Percentiles rank a stretch among this genome's conserved stretches.
Conservation (phyloP, 2,888 invertebrate genomes). For the Dascillus cervinus region DNA sequence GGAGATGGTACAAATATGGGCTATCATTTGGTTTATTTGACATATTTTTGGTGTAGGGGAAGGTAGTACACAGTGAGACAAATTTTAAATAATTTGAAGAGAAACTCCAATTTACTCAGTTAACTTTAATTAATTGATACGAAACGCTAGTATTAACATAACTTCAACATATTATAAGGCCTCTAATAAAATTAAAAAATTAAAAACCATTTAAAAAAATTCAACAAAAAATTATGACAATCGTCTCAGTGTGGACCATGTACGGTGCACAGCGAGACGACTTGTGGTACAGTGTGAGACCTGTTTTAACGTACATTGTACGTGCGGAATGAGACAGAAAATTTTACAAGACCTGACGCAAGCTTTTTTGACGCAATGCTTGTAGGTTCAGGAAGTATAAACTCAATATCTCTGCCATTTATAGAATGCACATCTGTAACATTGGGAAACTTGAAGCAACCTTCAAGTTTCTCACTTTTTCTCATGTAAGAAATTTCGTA, state of each 20-base stretch:
- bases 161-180: too few relatives aligned
- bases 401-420: slow-evolving; percentile 6
- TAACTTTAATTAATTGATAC: too few relatives aligned
- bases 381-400: slow-evolving; percentile 11
- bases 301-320: slow-evolving; percentile 12
- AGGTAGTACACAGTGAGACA: too few relatives aligned
- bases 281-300: slow-evolving; percentile 4
- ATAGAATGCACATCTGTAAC: slow-evolving; percentile 10
- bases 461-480: slow-evolving; percentile 12
- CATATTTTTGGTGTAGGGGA: too few relatives aligned
- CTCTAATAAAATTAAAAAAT: slow-evolving; percentile 1
- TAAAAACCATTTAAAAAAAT: slow-evolving; percentile 3
- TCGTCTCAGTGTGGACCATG: too few relatives aligned
- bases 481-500: slow-evolving; percentile 11
- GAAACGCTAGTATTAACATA: too few relatives aligned
- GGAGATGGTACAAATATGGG: too few relatives aligned
- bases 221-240: too few relatives aligned
- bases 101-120: too few relatives aligned
- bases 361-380: slow-evolving; percentile 8
- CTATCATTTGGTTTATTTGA: too few relatives aligned
- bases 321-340: slow-evolving; percentile 9
- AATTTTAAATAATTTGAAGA: too few relatives aligned
- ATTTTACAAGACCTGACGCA: slow-evolving; percentile 9
- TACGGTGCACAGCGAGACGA: slow-evolving; percentile 8
- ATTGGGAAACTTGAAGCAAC: slow-evolving; percentile 11